Evolutionary conservation across 1,140 invertebrate species (phyloP).

Genomic region (Sarcophaga bullata): DNA sequence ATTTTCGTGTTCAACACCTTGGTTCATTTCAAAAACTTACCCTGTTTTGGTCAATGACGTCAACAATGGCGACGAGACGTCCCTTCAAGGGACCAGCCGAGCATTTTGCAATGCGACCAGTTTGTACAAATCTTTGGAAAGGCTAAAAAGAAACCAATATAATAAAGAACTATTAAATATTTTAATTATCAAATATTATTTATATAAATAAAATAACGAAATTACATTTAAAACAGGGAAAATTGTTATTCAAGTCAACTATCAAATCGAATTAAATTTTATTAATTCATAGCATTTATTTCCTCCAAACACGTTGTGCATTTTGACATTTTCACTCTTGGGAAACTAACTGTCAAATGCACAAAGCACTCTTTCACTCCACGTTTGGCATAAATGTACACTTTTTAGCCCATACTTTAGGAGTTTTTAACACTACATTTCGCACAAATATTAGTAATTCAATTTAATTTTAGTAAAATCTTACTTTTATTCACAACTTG

Average conservation of each 20-base stretch:
- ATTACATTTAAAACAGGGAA: neutral
- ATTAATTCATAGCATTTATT: neutral
- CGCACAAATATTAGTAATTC: neutral
- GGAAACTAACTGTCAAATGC: slow-evolving; percentile 12
- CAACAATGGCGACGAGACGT: slow-evolving; percentile 92
- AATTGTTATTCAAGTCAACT: neutral
- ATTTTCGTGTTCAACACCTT: too few relatives aligned
- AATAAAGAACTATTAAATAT: slow-evolving; percentile 25
- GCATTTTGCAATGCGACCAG: slow-evolving; percentile 95
- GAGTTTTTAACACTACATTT: neutral
- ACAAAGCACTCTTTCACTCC: neutral
- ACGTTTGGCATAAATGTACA: neutral
- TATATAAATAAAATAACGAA: neutral
- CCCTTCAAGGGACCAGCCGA: slow-evolving; percentile 88
- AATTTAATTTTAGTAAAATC: neutral
- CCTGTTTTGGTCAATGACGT: slow-evolving; percentile 97
- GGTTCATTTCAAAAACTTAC: slow-evolving; percentile 70
- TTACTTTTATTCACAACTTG: slow-evolving; percentile 36
- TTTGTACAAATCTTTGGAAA: slow-evolving; percentile 94
- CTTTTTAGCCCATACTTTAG: neutral
- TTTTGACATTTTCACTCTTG: slow-evolving; percentile 1
- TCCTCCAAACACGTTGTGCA: slow-evolving; percentile 18
- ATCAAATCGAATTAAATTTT: neutral
- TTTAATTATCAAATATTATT: too few relatives aligned
- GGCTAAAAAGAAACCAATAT: slow-evolving; percentile 73